phyloP scores from a whole-genome alignment of 2,113 vertebrate genomes.

The Forbesichthys papilliferus region DNA sequence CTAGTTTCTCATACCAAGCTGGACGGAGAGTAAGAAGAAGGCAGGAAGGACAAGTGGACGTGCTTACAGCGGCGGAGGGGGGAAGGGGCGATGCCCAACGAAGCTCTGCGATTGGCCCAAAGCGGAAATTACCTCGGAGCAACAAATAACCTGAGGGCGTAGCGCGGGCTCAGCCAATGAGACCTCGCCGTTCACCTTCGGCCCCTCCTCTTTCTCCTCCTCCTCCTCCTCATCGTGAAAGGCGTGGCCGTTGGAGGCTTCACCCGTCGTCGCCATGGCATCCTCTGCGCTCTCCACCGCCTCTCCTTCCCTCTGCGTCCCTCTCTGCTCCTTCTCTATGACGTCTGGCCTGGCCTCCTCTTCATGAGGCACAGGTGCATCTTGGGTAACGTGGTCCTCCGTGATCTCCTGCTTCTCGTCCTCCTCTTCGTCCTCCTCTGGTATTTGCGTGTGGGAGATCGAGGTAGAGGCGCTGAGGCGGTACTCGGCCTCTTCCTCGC shows the following conservation, averaged over 20 bases:
- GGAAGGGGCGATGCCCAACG: conserved; percentile 47
- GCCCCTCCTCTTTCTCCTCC: conserved; percentile 76
- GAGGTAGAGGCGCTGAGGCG: conserved; percentile 78
- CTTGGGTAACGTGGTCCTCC: background rate
- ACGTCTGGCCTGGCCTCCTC: conserved; percentile 26
- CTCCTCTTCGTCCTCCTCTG: conserved; percentile 78
- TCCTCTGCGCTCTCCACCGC: conserved; percentile 44
- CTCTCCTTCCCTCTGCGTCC: conserved; percentile 24
- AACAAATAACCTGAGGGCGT: conserved; percentile 95
- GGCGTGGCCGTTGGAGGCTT: conserved; percentile 59
- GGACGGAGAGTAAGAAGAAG: conserved; percentile 56
- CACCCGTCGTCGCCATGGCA: conserved; percentile 58
- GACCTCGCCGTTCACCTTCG: conserved; percentile 89
- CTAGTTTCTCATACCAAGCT: conserved; percentile 59
- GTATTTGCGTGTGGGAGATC: conserved; percentile 82
- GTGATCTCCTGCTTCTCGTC: conserved; percentile 18
- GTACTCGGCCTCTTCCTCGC: conserved; percentile 94
- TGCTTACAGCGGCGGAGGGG: conserved; percentile 50
- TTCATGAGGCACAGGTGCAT: conserved; percentile 6
- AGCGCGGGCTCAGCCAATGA: conserved; percentile 84
- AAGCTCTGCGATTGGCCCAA: conserved; percentile 45
- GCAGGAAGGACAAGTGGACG: conserved; percentile 25
- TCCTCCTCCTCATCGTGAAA: conserved; percentile 39
- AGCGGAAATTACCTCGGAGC: conserved; percentile 96
- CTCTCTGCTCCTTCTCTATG: conserved; percentile 1